These are phyloP conservation scores for Mustelus asterias DNA, from an alignment of 2,113 vertebrate genomes.

Conservation along the genomic window DNA sequence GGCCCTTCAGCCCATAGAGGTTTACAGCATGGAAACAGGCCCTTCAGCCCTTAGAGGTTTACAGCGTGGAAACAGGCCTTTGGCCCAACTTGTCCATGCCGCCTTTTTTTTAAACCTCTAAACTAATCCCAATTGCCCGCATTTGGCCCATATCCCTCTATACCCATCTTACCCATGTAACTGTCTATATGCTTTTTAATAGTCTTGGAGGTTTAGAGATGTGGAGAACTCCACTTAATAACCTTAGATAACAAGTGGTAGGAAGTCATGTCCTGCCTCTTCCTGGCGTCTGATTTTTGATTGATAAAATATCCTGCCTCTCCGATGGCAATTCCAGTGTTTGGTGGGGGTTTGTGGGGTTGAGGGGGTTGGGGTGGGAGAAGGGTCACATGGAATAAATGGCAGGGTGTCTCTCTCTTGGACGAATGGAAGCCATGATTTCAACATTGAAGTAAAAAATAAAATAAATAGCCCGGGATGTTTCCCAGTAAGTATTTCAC, in stretches of 20 bases:
- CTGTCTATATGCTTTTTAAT: no score
- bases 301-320: not conserved
- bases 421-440: not conserved
- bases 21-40: no score
- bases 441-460: not conserved
- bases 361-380: not conserved
- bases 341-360: not conserved
- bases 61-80: no score
- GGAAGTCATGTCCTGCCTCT: not conserved
- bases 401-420: not conserved
- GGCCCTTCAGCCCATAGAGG: no score
- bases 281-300: not conserved
- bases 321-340: not conserved
- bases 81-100: no score
- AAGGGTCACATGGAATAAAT: not conserved
- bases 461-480: not conserved
- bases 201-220: no score
- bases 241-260: not conserved
- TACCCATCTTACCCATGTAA: no score
- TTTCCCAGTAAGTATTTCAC: not conserved
- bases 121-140: no score
- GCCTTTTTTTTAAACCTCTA: no score
- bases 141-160: no score
- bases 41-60: no score
- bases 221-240: not conserved